Evolutionary conservation across 1,140 invertebrate species (phyloP).

Genomic region (Drosophila tani): DNA sequence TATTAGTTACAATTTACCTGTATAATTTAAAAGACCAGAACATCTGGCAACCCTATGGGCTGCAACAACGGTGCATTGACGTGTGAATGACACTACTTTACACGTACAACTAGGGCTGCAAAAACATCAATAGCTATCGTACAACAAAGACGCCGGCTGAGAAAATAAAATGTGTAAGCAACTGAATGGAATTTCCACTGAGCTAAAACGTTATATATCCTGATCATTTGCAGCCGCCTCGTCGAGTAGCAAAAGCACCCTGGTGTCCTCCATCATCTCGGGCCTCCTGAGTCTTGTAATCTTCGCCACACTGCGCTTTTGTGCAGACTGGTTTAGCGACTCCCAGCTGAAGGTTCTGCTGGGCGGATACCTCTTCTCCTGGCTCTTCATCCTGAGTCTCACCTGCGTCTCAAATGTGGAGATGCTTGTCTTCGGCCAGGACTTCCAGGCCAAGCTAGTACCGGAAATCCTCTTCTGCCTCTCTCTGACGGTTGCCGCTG

Average conservation of each 20-base stretch:
- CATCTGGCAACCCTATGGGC: neutral
- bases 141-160: constrained; percentile 40
- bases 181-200: neutral
- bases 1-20: too few relatives aligned
- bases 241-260: constrained; percentile 53
- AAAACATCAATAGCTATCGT: neutral
- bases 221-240: constrained; percentile 45
- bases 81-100: constrained; percentile 9
- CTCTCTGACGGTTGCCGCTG: constrained; percentile 63
- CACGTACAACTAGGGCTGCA: neutral
- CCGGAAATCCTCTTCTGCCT: constrained; percentile 83
- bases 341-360: constrained; percentile 75
- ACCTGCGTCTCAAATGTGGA: constrained; percentile 81
- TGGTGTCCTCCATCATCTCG: constrained; percentile 73
- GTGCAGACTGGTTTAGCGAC: constrained; percentile 73
- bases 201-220: neutral
- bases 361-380: constrained; percentile 76
- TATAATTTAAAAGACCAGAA: neutral
- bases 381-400: constrained; percentile 72
- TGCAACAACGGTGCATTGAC: neutral
- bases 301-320: constrained; percentile 78
- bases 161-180: constrained; percentile 59
- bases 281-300: constrained; percentile 74
- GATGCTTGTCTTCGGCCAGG: constrained; percentile 72
- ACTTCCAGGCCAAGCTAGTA: constrained; percentile 82